Conservation (phyloP, 2,888 invertebrate species). For the Sinopyrophorus schimmeli region DNA sequence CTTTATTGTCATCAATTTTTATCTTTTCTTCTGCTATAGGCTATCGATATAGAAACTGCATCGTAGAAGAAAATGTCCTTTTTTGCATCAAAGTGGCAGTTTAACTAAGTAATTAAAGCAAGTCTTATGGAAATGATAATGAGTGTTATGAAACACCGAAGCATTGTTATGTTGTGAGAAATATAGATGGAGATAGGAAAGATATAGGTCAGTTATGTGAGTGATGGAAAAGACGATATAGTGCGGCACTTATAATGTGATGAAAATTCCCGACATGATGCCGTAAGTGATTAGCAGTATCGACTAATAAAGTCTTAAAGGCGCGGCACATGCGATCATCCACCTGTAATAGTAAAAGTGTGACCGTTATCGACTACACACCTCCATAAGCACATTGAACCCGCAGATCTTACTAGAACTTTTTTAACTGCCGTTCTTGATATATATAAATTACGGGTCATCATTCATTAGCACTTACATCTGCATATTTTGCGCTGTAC, state of each 20-base stretch:
- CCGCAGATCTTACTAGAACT: constrained; percentile 28
- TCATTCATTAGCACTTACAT: too few species aligned
- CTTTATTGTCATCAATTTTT: constrained; percentile 22
- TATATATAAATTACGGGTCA: too few species aligned
- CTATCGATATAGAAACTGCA: constrained; percentile 28
- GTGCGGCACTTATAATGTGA: too few species aligned
- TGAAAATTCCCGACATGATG: constrained; percentile 27
- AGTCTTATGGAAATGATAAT: background rate
- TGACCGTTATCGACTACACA: constrained; percentile 39
- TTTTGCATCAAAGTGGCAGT: background rate
- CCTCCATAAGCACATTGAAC: constrained; percentile 38
- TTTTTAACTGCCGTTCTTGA: too few species aligned
- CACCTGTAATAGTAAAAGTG: constrained; percentile 41
- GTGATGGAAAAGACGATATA: too few species aligned
- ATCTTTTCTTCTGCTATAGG: too few species aligned
- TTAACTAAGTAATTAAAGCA: background rate
- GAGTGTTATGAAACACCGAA: too few species aligned
- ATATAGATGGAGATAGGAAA: too few species aligned
- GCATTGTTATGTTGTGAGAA: too few species aligned
- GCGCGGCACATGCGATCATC: constrained; percentile 36
- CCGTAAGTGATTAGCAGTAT: constrained; percentile 23
- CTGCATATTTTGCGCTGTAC: too few species aligned
- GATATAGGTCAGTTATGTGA: constrained; percentile 1
- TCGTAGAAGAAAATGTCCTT: constrained; percentile 15
- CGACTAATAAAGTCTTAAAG: constrained; percentile 29